These are phyloP conservation scores for Drosophila austrosaltans DNA, from an alignment of 2,888 invertebrate species.

Conservation along the genomic window DNA sequence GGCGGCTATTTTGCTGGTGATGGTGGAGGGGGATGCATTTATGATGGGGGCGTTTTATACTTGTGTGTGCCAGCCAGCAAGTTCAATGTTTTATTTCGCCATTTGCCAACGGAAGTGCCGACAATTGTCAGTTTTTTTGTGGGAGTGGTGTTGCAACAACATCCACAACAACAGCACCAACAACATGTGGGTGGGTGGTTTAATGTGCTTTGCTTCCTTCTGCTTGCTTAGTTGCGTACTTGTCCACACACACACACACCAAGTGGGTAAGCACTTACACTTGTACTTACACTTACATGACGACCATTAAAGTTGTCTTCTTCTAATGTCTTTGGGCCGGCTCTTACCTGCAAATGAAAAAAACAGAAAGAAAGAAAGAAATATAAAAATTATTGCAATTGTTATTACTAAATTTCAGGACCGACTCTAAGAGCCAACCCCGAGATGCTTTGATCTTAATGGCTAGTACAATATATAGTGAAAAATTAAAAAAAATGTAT, in stretches of 20 bases:
- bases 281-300: conserved; percentile 55
- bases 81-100: conserved; percentile 61
- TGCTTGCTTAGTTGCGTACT: conserved; percentile 11
- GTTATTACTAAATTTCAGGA: conserved; percentile 28
- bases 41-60: conserved; percentile 58
- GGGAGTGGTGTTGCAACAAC: conserved; percentile 51
- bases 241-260: conserved; percentile 33
- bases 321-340: conserved; percentile 39
- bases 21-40: conserved; percentile 23
- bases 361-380: conserved; percentile 12
- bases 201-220: neutral
- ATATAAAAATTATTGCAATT: conserved; percentile 54
- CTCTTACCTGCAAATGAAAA: conserved; percentile 65
- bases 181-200: conserved; percentile 42
- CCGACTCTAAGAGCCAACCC: neutral
- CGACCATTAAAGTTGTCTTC: conserved; percentile 47
- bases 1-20: neutral
- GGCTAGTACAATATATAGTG: too few species aligned
- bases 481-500: too few species aligned
- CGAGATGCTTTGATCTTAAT: too few species aligned
- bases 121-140: conserved; percentile 54
- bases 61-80: conserved; percentile 40
- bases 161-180: too few species aligned
- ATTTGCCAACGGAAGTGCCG: conserved; percentile 69
- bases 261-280: conserved; percentile 9